A percentile compares a stretch with the other conserved stretches of the same genome.
These are phyloP conservation scores for Poecile montanus DNA, from an alignment of 2,797 vertebrate species.

Conservation along the genomic window DNA sequence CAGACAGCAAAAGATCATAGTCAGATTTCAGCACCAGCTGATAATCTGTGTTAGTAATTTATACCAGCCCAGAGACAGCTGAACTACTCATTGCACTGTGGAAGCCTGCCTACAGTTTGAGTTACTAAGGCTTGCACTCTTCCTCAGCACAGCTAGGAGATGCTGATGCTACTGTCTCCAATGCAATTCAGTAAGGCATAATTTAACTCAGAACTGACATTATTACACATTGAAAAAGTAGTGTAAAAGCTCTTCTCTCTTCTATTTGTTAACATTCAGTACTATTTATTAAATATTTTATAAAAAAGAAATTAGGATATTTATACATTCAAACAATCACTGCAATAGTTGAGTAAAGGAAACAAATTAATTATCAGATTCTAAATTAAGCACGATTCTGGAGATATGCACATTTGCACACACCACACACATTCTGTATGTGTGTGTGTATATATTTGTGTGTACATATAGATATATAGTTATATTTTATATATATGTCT, in stretches of 20 bases:
- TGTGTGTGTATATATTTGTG: not conserved
- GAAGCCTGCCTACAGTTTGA: not conserved
- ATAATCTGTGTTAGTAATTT: constrained; percentile 24
- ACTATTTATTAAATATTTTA: constrained; percentile 75
- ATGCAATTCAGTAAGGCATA: constrained; percentile 75
- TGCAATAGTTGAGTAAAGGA: constrained; percentile 63
- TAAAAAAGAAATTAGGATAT: constrained; percentile 71
- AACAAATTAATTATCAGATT: constrained; percentile 44
- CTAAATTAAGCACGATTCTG: constrained; percentile 65
- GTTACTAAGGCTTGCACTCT: constrained; percentile 24
- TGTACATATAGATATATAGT: not conserved
- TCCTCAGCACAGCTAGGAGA: constrained; percentile 44
- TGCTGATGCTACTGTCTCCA: constrained; percentile 24
- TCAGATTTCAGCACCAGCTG: constrained; percentile 42
- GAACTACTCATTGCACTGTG: constrained; percentile 34
- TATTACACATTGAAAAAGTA: constrained; percentile 70
- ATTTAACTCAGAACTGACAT: constrained; percentile 57
- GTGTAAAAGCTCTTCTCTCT: constrained; percentile 75
- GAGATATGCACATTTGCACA: constrained; percentile 40
- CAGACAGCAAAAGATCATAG: not conserved
- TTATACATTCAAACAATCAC: constrained; percentile 75
- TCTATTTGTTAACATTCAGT: constrained; percentile 67
- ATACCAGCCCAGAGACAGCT: constrained; percentile 39
- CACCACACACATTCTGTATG: not conserved
- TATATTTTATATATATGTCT: constrained; percentile 31